Evolutionary conservation across 2,797 vertebrate species (phyloP).

Genomic region (Enteromius argenteus): DNA sequence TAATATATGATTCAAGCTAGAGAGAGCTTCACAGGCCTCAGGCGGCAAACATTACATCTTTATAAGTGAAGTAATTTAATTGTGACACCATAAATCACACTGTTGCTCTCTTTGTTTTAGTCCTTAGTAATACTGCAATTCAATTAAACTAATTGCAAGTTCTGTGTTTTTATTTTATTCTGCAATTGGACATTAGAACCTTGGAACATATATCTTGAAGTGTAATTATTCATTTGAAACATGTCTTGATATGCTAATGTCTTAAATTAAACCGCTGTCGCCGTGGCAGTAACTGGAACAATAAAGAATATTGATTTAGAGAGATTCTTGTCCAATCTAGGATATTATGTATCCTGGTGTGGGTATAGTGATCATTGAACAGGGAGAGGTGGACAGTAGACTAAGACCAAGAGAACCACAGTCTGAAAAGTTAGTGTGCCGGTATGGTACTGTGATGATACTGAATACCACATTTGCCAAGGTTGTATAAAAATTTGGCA

Average conservation of each 20-base stretch:
- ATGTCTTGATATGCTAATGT: constrained; percentile 74
- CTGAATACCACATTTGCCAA: not conserved
- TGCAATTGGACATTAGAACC: constrained; percentile 65
- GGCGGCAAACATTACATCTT: constrained; percentile 57
- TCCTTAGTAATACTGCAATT: constrained; percentile 65
- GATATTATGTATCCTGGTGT: constrained; percentile 64
- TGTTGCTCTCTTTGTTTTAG: constrained; percentile 65
- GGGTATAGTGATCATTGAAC: constrained; percentile 38
- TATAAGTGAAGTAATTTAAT: constrained; percentile 63
- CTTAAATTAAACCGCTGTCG: constrained; percentile 71
- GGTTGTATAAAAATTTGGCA: too few species aligned
- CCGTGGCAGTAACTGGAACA: constrained; percentile 65
- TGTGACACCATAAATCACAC: constrained; percentile 60
- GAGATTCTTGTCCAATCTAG: constrained; percentile 66
- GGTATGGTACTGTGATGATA: not conserved
- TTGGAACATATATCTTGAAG: constrained; percentile 68
- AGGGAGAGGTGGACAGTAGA: constrained; percentile 62
- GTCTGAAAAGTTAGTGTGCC: too few species aligned
- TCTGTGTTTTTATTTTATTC: constrained; percentile 71
- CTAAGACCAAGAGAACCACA: not conserved
- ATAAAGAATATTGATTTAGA: constrained; percentile 76
- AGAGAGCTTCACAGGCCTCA: constrained; percentile 58
- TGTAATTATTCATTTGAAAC: constrained; percentile 74
- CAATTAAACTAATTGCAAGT: constrained; percentile 68
- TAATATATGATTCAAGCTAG: constrained; percentile 37